These are phyloP conservation scores for Apamea anceps DNA, from an alignment of 2,888 invertebrate genomes.

Conservation along the genomic window DNA sequence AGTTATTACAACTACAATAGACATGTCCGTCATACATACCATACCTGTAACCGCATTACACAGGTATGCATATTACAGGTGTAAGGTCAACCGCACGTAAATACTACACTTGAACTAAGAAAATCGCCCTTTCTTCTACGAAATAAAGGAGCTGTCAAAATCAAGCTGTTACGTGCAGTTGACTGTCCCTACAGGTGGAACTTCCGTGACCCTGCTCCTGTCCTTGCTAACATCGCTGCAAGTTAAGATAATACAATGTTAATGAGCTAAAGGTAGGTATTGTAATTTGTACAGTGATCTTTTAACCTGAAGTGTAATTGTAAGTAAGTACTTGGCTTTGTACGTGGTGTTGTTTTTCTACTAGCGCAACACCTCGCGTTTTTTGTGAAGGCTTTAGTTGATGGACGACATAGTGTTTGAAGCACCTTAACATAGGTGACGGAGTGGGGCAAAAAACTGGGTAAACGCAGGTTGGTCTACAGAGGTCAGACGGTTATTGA, in stretches of 20 bases:
- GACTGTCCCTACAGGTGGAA: constrained; percentile 19
- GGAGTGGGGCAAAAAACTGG: neutral
- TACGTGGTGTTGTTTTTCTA: constrained; percentile 15
- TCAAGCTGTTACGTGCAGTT: neutral
- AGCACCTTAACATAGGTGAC: neutral
- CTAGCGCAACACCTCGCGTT: neutral
- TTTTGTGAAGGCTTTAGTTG: neutral
- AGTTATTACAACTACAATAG: constrained; percentile 17
- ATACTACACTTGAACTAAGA: neutral
- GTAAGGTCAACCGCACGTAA: neutral
- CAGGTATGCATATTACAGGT: neutral
- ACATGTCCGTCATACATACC: constrained; percentile 7
- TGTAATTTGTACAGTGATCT: constrained; percentile 55
- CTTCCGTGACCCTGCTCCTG: constrained; percentile 43
- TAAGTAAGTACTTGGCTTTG: constrained; percentile 32
- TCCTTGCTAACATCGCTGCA: constrained; percentile 36
- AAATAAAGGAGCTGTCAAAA: too few species aligned
- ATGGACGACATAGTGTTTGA: neutral
- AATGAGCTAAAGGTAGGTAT: constrained; percentile 26
- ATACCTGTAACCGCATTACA: neutral
- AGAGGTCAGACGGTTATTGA: constrained; percentile 44
- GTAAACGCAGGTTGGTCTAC: neutral
- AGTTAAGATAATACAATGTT: constrained; percentile 30
- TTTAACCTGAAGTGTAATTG: constrained; percentile 54
- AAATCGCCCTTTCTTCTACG: neutral